These are phyloP conservation scores for Ichneumon xanthorius DNA, from an alignment of 2,888 invertebrate species.

Conservation along the genomic window DNA sequence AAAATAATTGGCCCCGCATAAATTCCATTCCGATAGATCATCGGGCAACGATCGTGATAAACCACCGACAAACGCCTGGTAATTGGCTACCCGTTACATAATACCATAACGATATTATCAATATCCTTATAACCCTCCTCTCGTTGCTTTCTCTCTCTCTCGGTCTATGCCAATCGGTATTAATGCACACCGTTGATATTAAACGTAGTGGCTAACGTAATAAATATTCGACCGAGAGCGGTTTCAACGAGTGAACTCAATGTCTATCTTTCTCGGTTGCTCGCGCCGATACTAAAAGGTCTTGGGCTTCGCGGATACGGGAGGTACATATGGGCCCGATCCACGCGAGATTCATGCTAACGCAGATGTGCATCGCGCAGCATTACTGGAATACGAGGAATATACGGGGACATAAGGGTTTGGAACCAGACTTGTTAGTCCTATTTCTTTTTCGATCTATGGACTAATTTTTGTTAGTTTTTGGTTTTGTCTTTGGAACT, in stretches of 20 bases:
- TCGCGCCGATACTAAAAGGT: conserved; percentile 55
- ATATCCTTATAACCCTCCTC: conserved; percentile 57
- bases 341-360: conserved; percentile 15
- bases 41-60: conserved; percentile 67
- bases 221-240: conserved; percentile 58
- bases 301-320: conserved; percentile 32
- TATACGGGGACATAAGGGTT: background rate
- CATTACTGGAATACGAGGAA: background rate
- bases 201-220: conserved; percentile 65
- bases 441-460: background rate
- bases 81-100: conserved; percentile 73
- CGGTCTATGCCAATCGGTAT: conserved; percentile 58
- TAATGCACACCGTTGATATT: conserved; percentile 68
- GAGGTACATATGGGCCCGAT: conserved; percentile 12
- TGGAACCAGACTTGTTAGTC: background rate
- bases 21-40: conserved; percentile 66
- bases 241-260: conserved; percentile 30
- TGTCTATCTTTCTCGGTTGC: conserved; percentile 41
- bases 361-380: conserved; percentile 16
- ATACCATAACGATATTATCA: conserved; percentile 71
- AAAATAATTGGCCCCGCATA: conserved; percentile 64
- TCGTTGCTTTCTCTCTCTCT: conserved; percentile 24
- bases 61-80: conserved; percentile 70
- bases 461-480: background rate
- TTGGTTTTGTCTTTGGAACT: background rate